Evolutionary conservation across 2,888 invertebrate genomes (phyloP).

Genomic region (Tubiluchus corallicola): DNA sequence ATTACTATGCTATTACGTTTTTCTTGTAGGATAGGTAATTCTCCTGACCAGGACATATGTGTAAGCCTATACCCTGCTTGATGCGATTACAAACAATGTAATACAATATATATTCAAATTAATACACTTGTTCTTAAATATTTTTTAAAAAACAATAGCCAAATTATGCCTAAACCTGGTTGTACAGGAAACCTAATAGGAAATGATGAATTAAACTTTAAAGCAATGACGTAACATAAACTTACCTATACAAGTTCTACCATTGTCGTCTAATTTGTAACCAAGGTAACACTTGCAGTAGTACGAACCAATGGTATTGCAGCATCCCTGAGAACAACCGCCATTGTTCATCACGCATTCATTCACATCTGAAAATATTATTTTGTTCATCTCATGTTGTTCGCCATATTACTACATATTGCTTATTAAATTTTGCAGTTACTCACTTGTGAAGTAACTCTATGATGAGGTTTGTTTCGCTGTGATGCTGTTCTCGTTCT

Average conservation of each 20-base stretch:
- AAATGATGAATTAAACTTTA: background rate
- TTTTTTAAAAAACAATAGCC: background rate
- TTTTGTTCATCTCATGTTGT: no score
- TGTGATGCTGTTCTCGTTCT: no score
- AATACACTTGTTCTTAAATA: background rate
- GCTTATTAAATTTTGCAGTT: no score
- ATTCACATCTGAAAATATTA: conserved; percentile 38
- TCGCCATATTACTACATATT: no score
- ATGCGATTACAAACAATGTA: no score
- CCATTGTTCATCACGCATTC: conserved; percentile 65
- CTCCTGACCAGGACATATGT: no score
- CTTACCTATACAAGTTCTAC: conserved; percentile 44
- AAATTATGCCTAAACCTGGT: background rate
- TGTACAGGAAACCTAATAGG: background rate
- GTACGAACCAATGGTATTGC: conserved; percentile 60
- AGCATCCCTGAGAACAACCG: conserved; percentile 53
- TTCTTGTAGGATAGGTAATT: no score
- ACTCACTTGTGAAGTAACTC: no score
- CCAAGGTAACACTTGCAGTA: conserved; percentile 62
- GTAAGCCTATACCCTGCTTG: no score
- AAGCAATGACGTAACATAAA: conserved; percentile 4
- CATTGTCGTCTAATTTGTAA: conserved; percentile 50
- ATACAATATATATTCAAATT: background rate
- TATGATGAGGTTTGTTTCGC: no score
- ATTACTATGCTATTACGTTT: no score